Percentiles rank a stretch among this genome's conserved stretches.
These are phyloP conservation scores for Phrynocephalus versicolor DNA, from an alignment of 2,113 vertebrate species.

Conservation along the genomic window DNA sequence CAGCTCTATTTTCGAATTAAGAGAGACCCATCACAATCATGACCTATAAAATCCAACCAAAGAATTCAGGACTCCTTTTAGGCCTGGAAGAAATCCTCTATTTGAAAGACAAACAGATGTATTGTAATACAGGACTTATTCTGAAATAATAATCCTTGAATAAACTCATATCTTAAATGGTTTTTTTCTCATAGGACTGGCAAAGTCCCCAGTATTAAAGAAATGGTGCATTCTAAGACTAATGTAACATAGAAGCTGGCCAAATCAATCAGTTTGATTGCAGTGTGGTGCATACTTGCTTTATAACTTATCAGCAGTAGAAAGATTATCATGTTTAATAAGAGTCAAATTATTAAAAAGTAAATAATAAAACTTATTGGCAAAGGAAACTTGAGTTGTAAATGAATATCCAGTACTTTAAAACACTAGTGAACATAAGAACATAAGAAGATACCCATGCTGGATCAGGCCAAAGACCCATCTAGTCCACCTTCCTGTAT, in stretches of 20 bases:
- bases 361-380: neutral
- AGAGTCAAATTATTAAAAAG: neutral
- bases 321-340: neutral
- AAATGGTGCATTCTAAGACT: neutral
- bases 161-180: no score
- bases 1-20: neutral
- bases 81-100: neutral
- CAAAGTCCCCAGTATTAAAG: neutral
- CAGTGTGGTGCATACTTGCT: neutral
- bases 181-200: neutral
- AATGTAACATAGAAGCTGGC: no score
- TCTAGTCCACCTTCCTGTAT: no score
- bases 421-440: no score
- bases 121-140: neutral
- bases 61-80: neutral
- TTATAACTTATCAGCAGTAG: neutral
- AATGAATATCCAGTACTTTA: no score
- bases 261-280: no score
- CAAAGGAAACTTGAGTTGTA: neutral
- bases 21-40: neutral
- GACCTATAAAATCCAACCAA: neutral
- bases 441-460: no score
- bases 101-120: neutral
- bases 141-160: neutral
- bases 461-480: no score